Evolutionary conservation across 2,113 vertebrate species (phyloP), one percentile per base, ranked within the genome.

Genomic region (Varanus komodoensis): DNA sequence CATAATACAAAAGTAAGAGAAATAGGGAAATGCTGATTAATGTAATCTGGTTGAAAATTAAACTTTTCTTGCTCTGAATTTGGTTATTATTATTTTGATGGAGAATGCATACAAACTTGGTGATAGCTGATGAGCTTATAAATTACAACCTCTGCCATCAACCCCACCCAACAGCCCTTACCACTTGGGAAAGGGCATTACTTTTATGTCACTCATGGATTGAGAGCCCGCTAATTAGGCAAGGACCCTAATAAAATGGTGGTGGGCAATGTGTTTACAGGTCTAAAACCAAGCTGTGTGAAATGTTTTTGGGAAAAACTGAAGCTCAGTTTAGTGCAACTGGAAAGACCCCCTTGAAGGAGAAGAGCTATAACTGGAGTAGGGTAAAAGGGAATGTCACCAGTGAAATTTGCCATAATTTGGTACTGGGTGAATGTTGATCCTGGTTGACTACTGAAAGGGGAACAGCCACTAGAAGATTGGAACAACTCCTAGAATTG

Each of bases 341-440:
- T 79, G 38, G 21, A 2, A 79, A 48, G 38, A 34, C 27, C 25
- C 8, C 44, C 21, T 79, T 79, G 75, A 78, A 78, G 38, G 78
- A 25, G 78, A 52, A 54, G 12, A 12, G 3, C 25, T 14, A 25
- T 27, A 74, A n/a, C 12, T 14, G 32, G 9, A 27, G 25, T 23
- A 27, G 77, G 77, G 78, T 75, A 34, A 34, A 29, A 80, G 29
- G 50, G 48, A 9, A 27, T 52, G 48, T 52, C 11, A 25, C 48
- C 11, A 12, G 29, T 29, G 12, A 27, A 54, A 54, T 17, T 32
- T 4, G 50, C 50, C 0, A 0, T 3, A 0, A 0, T 32, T 50
- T 61, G 29, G 67, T 0, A 1, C 29, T 0, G 86, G 44, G 4
- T 64, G 75, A 48, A n/a, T 3, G 34, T 23, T 12, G 3, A 79